Conservation (phyloP, 2,797 vertebrate species). For the Pangasius macronema region DNA sequence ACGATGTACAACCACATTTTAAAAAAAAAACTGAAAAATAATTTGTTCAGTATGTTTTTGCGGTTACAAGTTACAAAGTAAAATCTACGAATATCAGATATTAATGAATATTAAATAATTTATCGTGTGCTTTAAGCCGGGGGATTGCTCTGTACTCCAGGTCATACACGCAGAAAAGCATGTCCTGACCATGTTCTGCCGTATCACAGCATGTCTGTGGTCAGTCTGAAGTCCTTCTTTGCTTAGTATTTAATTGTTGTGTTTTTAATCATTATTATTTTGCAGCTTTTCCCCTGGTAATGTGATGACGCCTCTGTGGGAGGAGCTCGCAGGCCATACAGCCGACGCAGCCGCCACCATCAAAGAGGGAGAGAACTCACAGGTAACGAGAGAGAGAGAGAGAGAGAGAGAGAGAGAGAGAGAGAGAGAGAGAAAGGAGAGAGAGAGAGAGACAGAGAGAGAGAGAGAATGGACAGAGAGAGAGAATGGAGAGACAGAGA, state of each 20-base stretch:
- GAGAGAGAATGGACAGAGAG: too few relatives aligned
- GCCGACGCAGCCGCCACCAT: conserved; percentile 68
- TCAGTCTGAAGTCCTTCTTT: background rate
- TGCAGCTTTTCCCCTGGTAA: conserved; percentile 83
- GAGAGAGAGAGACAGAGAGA: background rate
- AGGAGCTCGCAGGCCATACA: conserved; percentile 68
- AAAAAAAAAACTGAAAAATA: too few relatives aligned
- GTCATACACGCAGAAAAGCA: background rate
- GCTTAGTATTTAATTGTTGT: background rate
- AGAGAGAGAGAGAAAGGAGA: background rate
- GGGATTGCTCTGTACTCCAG: background rate
- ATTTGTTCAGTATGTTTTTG: too few relatives aligned
- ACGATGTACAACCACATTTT: too few relatives aligned
- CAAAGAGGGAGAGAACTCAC: conserved; percentile 68
- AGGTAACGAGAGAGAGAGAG: conserved; percentile 63
- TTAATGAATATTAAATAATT: too few relatives aligned
- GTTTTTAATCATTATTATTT: conserved; percentile 26
- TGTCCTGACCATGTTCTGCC: background rate
- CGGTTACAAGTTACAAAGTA: too few relatives aligned
- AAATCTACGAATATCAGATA: too few relatives aligned
- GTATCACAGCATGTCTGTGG: background rate
- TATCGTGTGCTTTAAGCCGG: background rate
- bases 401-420: background rate
- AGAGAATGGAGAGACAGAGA: too few relatives aligned
- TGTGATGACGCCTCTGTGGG: conserved; percentile 81